phyloP scores from a whole-genome alignment of 2,888 invertebrate species.

The Blomia tropicalis region DNA sequence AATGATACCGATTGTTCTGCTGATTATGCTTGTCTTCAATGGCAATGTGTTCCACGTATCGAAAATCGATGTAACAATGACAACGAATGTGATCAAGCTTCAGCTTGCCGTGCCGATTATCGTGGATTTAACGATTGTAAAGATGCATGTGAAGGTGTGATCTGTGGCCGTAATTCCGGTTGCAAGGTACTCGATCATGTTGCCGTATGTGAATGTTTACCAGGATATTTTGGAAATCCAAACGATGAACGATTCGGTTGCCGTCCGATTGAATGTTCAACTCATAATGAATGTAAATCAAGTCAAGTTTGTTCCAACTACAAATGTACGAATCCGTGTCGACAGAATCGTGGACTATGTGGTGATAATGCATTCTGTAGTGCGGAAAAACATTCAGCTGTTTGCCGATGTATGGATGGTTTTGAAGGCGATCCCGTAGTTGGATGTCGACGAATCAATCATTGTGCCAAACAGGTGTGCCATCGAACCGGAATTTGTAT shows the following conservation, averaged over 20 bases:
- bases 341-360: constrained; percentile 46
- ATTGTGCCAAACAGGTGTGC: constrained; percentile 59
- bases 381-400: constrained; percentile 60
- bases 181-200: constrained; percentile 29
- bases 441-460: constrained; percentile 56
- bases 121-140: constrained; percentile 47
- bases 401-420: constrained; percentile 66
- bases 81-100: constrained; percentile 54
- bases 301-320: constrained; percentile 56
- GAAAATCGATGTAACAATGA: constrained; percentile 47
- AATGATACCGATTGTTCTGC: constrained; percentile 61
- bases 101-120: constrained; percentile 48
- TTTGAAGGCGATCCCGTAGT: constrained; percentile 59
- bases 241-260: constrained; percentile 50
- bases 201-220: constrained; percentile 48
- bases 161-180: constrained; percentile 30
- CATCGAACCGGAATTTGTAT: constrained; percentile 48
- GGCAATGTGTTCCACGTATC: constrained; percentile 33
- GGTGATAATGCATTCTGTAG: constrained; percentile 69
- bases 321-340: constrained; percentile 50
- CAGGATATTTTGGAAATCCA: constrained; percentile 55
- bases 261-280: constrained; percentile 55
- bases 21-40: constrained; percentile 40
- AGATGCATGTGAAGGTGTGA: constrained; percentile 53
- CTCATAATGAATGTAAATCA: constrained; percentile 53